These are phyloP conservation scores for Drosophila multiciliata DNA, from an alignment of 2,888 invertebrate genomes.

Conservation along the genomic window DNA sequence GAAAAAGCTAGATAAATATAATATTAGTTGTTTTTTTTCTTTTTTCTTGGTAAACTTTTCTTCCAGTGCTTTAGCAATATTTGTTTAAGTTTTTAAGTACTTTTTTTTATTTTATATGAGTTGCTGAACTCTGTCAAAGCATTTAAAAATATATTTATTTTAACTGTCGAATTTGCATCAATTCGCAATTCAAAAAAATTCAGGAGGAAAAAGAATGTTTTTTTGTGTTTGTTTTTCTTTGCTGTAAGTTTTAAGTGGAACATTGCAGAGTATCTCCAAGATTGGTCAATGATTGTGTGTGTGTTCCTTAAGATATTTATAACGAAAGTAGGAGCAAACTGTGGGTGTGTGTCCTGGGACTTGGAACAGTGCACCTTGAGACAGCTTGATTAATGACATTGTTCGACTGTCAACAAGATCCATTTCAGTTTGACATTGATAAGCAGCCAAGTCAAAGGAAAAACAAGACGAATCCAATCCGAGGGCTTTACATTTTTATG, in stretches of 20 bases:
- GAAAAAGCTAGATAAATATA: neutral
- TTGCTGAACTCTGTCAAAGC: neutral
- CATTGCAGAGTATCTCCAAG: constrained; percentile 20
- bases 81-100: neutral
- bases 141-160: neutral
- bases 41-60: neutral
- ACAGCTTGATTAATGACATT: constrained; percentile 73
- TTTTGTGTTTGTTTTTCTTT: neutral
- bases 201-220: neutral
- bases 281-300: neutral
- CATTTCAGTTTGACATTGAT: constrained; percentile 70
- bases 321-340: constrained; percentile 17
- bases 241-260: neutral
- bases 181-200: neutral
- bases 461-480: constrained; percentile 9
- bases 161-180: neutral
- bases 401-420: constrained; percentile 71
- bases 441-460: constrained; percentile 37
- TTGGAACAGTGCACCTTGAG: constrained; percentile 63
- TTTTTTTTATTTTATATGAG: neutral
- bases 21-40: neutral
- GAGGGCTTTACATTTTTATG: constrained; percentile 31
- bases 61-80: neutral
- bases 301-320: neutral
- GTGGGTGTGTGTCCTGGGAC: constrained; percentile 26